phyloP scores from a whole-genome alignment of 2,888 invertebrate genomes.

The Platycnemis pennipes region DNA sequence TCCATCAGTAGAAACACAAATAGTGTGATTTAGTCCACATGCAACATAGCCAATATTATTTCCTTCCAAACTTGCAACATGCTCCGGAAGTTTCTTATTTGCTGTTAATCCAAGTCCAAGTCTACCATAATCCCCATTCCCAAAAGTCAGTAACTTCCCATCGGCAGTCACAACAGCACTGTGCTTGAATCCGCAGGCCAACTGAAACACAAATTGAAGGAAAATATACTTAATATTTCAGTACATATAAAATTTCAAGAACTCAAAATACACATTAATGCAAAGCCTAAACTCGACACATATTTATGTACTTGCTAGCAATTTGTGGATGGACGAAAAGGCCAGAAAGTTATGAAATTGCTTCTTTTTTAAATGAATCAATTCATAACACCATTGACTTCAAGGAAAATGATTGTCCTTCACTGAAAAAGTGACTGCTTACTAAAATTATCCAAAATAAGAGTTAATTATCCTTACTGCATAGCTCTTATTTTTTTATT shows the following conservation, averaged over 20 bases:
- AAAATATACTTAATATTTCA: background rate
- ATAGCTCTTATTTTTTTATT: no score
- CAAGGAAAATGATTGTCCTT: no score
- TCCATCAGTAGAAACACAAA: slow-evolving; percentile 83
- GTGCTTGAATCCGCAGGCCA: slow-evolving; percentile 84
- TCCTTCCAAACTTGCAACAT: slow-evolving; percentile 80
- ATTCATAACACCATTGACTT: no score
- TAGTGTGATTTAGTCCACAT: slow-evolving; percentile 84
- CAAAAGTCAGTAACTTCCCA: slow-evolving; percentile 85
- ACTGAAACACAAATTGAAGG: slow-evolving; percentile 76
- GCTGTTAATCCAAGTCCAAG: slow-evolving; percentile 82
- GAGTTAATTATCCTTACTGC: no score
- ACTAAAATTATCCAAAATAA: no score
- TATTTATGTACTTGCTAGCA: no score
- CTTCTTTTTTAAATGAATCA: no score
- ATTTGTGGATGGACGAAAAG: no score
- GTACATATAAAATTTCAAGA: background rate
- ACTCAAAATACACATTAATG: background rate
- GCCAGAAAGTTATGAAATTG: no score
- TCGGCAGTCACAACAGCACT: slow-evolving; percentile 84
- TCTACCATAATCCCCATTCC: slow-evolving; percentile 84
- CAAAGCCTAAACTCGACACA: background rate
- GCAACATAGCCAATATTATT: slow-evolving; percentile 81
- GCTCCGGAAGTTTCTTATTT: slow-evolving; percentile 83
- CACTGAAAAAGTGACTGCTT: no score